Conservation (phyloP, 2,113 vertebrate genomes). For the Pardalotus punctatus region DNA sequence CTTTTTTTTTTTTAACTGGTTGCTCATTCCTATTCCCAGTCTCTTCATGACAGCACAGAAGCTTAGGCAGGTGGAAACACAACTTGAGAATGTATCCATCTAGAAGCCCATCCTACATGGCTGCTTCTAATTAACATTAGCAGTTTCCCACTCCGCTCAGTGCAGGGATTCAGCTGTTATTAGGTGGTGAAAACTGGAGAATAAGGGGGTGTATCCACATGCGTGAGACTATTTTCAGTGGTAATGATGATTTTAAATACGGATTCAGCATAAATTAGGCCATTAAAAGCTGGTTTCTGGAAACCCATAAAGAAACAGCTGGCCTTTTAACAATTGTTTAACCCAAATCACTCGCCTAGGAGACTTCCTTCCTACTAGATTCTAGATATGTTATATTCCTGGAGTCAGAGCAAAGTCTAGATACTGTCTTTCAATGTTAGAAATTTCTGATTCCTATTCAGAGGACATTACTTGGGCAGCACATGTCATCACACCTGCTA, state of each 20-base stretch:
- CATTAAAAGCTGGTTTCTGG: not conserved
- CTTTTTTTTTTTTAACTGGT: not conserved
- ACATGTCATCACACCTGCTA: not conserved
- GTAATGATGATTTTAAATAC: not conserved
- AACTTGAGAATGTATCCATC: not conserved
- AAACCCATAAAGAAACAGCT: not conserved
- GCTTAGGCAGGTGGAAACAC: not conserved
- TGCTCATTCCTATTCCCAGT: not conserved
- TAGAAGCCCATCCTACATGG: not conserved
- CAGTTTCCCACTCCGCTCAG: not conserved
- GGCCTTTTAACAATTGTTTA: not conserved
- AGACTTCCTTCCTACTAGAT: not conserved
- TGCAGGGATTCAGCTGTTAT: not conserved
- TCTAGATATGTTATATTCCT: not conserved
- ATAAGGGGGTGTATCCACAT: fast-evolving
- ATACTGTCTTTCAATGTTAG: not conserved
- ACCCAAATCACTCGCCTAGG: not conserved
- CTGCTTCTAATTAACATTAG: not conserved
- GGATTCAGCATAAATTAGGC: not conserved
- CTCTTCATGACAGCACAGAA: not conserved
- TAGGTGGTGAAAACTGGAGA: not conserved
- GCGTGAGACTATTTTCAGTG: not conserved
- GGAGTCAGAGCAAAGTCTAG: not conserved
- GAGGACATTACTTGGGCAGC: not conserved
- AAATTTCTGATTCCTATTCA: not conserved